These are phyloP conservation scores for Otis tarda DNA, from an alignment of 2,113 vertebrate species.

Conservation along the genomic window DNA sequence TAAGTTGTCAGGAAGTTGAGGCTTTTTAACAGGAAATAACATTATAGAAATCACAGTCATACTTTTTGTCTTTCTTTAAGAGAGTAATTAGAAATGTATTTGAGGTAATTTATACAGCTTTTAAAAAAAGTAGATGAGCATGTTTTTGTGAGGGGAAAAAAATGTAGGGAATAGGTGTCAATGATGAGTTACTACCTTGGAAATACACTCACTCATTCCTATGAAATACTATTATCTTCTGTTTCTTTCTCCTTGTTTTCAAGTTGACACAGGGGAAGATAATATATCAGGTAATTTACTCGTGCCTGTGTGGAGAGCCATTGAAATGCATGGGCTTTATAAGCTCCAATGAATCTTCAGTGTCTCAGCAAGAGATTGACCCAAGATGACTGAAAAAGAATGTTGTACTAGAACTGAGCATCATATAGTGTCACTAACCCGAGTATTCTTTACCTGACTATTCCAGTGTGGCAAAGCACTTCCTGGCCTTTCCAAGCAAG, in stretches of 20 bases:
- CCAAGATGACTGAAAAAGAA: neutral
- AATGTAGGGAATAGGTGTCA: neutral
- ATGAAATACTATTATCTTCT: neutral
- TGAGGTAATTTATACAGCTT: neutral
- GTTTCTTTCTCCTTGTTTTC: neutral
- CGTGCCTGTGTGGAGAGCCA: neutral
- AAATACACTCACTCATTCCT: neutral
- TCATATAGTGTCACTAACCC: conserved; percentile 40
- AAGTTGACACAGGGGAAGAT: neutral
- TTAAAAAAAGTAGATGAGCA: neutral
- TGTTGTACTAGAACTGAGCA: neutral
- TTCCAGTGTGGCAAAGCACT: conserved; percentile 96
- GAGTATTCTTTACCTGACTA: conserved; percentile 46
- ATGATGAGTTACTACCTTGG: neutral
- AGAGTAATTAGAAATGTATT: neutral
- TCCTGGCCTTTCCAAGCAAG: conserved; percentile 94
- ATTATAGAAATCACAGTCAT: neutral
- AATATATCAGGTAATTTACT: neutral
- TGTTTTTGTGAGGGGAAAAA: neutral
- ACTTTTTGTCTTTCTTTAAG: neutral
- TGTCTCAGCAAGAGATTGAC: neutral
- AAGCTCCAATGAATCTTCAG: neutral
- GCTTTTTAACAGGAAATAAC: neutral
- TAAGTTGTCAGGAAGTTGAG: neutral
- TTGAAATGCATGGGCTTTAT: neutral